phyloP scores from a whole-genome alignment of 2,797 vertebrate genomes.

The Ciconia nigra region DNA sequence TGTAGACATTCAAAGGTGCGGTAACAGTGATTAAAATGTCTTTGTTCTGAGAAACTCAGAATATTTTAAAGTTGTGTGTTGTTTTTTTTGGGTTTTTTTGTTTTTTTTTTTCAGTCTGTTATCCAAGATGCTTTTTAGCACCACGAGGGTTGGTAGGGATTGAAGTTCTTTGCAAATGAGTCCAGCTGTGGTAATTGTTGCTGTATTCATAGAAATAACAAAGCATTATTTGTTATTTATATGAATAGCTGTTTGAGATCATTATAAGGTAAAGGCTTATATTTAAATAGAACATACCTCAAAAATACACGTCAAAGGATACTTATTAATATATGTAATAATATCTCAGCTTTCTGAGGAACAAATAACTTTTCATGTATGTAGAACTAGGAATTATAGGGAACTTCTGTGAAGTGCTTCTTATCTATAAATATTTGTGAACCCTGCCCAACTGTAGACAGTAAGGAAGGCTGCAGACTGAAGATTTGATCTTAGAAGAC shows the following conservation, averaged over 20 bases:
- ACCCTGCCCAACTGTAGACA: not conserved
- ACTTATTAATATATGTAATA: not conserved
- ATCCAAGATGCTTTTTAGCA: not conserved
- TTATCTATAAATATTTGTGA: not conserved
- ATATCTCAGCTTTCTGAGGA: not conserved
- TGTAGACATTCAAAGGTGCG: accelerated
- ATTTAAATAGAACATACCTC: not conserved
- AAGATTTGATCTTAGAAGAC: not conserved
- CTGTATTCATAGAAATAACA: not conserved
- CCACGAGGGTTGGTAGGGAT: not conserved
- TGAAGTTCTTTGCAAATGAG: not conserved
- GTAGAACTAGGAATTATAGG: not conserved
- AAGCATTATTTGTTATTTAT: not conserved
- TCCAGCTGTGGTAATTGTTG: not conserved
- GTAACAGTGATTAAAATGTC: not conserved
- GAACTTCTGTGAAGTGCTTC: not conserved
- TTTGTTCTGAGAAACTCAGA: not conserved
- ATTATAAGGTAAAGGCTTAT: not conserved
- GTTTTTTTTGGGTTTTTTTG: no score
- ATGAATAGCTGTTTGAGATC: not conserved
- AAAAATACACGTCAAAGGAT: not conserved
- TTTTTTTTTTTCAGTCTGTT: not conserved
- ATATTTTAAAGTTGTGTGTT: not conserved
- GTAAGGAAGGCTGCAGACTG: not conserved
- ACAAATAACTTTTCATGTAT: not conserved